Conservation (phyloP, 2,113 vertebrate species). For the Mustela lutreola region DNA sequence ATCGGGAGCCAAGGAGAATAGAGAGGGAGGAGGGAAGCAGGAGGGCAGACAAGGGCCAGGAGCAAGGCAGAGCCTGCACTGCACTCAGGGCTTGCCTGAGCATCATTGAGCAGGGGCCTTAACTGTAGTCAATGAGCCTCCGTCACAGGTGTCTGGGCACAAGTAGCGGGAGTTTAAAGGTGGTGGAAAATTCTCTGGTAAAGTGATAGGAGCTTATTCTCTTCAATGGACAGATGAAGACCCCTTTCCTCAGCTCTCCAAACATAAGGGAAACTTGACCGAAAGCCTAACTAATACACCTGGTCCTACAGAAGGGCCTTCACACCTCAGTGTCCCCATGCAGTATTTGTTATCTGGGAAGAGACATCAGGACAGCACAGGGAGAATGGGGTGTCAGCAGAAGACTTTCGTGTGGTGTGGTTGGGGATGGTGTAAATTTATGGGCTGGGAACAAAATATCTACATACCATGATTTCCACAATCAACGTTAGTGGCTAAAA, state of each 20-base stretch:
- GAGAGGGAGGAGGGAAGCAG: neutral
- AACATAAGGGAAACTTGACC: neutral
- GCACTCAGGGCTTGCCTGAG: neutral
- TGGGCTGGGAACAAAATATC: neutral
- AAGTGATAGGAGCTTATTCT: neutral
- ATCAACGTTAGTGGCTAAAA: neutral
- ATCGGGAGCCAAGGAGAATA: neutral
- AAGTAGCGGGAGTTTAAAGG: neutral
- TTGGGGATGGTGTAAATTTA: neutral
- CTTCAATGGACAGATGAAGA: neutral
- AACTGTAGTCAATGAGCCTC: neutral
- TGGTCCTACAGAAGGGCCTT: neutral
- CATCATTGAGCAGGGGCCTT: neutral
- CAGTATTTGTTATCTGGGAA: neutral
- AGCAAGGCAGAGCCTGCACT: neutral
- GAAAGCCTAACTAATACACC: fast-evolving
- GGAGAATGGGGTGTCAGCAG: neutral
- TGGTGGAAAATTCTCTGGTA: neutral
- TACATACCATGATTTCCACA: neutral
- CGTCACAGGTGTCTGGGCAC: neutral
- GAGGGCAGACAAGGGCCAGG: fast-evolving
- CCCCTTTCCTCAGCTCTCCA: neutral
- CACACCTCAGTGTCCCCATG: fast-evolving
- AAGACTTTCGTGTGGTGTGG: neutral
- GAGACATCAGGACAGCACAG: neutral